These are phyloP conservation scores for Psettodes erumei DNA, from an alignment of 2,113 vertebrate genomes.

Conservation along the genomic window DNA sequence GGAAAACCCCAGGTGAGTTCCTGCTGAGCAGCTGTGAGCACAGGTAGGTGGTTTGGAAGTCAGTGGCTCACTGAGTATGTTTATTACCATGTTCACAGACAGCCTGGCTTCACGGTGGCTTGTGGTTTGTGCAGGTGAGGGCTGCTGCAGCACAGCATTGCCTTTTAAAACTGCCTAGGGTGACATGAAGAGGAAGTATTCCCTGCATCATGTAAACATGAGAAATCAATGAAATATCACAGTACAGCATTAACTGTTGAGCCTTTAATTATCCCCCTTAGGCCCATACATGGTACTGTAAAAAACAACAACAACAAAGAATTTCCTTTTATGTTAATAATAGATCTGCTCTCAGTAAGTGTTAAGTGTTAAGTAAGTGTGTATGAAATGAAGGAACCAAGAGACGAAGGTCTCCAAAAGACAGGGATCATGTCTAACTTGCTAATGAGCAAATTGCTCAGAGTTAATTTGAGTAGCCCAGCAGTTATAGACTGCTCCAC, in stretches of 20 bases:
- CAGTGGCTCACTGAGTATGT: conserved; percentile 39
- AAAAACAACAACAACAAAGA: no score
- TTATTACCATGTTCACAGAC: conserved; percentile 42
- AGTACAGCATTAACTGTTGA: neutral
- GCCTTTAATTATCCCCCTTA: conserved; percentile 2
- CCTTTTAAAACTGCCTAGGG: no score
- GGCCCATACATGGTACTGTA: neutral
- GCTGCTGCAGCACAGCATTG: neutral
- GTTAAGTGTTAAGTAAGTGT: neutral
- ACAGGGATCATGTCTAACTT: conserved; percentile 11
- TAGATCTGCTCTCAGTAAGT: neutral
- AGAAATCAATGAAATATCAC: conserved; percentile 4
- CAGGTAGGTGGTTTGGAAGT: conserved; percentile 52
- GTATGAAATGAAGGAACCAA: neutral
- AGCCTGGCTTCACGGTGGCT: conserved; percentile 31
- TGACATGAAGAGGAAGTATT: neutral
- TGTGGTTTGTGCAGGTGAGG: conserved; percentile 51
- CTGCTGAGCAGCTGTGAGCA: conserved; percentile 40
- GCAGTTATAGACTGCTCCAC: conserved; percentile 17
- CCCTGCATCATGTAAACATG: neutral
- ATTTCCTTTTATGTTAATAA: neutral
- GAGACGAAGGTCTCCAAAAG: conserved; percentile 11
- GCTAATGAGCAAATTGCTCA: conserved; percentile 38
- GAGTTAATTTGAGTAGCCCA: neutral
- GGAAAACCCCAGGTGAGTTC: conserved; percentile 65